Evolutionary conservation across 1,140 invertebrate species (phyloP), one percentile per base, ranked within the genome.

Genomic region (Brachionus angularis): DNA sequence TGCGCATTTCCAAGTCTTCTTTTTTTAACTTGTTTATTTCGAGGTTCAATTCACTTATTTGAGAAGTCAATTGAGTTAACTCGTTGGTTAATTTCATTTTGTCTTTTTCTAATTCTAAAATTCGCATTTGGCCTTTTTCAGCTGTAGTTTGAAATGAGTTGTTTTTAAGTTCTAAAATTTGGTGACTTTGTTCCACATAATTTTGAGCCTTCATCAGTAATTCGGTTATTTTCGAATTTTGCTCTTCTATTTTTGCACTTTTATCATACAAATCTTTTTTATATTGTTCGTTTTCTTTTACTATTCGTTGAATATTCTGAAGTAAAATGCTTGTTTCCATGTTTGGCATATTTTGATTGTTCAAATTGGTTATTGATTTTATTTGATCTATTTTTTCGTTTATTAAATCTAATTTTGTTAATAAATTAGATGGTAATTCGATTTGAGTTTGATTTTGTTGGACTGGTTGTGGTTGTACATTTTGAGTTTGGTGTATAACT

Each of bases 131-230:
- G n/a, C 76, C 77, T 61, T 80, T 76, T 31, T 76, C 72, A 14
- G 80, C 76, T 27, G 77, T 75, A n/a, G 55, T 49, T 23, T 80
- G 76, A 44, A 80, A 76, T 5, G 78, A 76, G 72, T 79, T 78
- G 75, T 79, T 82, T 61, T 79, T 74, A 62, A 82, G 79, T 74
- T 82, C 81, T 27, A 82, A 72, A 36, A 80, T 71, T n/a, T 72
- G 76, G 67, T 80, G 80, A 73, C 79, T 82, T 72, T 83, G 80
- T 75, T 83, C 82, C 8, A 82, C 72, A 73, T 76, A 83, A 80
- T 74, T 80, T 74, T 83, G 82, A 76, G 81, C 82, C 73, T 76
- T 77, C 72, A 81, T 77, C 42, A 83, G 73, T 39, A 83, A 74
- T 73, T 81, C 79, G 52, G 77, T 76, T 47, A 83, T 82, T 76